Conservation (phyloP, 2,113 vertebrate species). For the Hymenochirus boettgeri region DNA sequence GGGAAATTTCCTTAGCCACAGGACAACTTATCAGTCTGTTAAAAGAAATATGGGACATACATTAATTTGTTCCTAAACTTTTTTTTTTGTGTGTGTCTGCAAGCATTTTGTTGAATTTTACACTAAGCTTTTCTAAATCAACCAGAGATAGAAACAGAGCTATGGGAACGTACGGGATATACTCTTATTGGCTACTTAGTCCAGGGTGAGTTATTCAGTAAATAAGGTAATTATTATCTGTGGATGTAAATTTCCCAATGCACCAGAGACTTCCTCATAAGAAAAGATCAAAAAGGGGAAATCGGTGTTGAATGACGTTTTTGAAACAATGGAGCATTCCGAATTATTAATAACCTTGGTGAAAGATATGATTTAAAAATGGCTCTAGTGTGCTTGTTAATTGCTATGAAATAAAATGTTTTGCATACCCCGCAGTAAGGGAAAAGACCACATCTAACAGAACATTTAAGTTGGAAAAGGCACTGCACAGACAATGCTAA, state of each 20-base stretch:
- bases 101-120: conserved; percentile 15
- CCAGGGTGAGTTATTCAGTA: background rate
- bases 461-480: background rate
- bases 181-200: background rate
- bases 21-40: conserved; percentile 35
- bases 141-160: conserved; percentile 2
- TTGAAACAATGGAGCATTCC: conserved; percentile 58
- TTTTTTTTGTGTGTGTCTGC: conserved; percentile 9
- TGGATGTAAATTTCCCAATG: conserved; percentile 3
- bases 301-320: conserved; percentile 70
- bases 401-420: conserved; percentile 52
- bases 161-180: background rate
- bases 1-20: conserved; percentile 38
- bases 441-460: conserved; percentile 1
- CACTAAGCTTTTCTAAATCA: conserved; percentile 8
- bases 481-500: background rate
- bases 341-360: conserved; percentile 50
- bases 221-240: conserved; percentile 2
- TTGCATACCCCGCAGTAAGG: conserved; percentile 1
- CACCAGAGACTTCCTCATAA: conserved; percentile 30
- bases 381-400: conserved; percentile 54
- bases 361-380: conserved; percentile 50
- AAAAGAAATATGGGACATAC: conserved; percentile 35
- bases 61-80: conserved; percentile 16
- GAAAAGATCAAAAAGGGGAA: conserved; percentile 60